Conservation (phyloP, 2,797 vertebrate species). For the Lophius americanus region DNA sequence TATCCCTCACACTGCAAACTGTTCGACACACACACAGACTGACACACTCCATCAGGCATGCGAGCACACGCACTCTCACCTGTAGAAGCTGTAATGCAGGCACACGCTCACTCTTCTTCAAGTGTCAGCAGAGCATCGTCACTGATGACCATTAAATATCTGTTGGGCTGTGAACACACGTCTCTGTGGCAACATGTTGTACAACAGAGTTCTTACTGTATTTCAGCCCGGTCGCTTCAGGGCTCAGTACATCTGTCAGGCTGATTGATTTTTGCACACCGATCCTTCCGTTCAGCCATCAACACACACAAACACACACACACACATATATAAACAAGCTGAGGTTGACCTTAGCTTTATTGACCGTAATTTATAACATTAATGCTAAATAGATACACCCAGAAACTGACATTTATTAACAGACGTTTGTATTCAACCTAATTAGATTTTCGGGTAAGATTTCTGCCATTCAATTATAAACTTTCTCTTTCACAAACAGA, state of each 20-base stretch:
- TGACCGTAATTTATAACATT: background rate
- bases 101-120: background rate
- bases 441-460: background rate
- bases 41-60: background rate
- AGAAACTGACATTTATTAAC: too few relatives aligned
- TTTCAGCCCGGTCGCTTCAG: constrained; percentile 24
- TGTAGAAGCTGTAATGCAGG: constrained; percentile 1
- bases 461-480: background rate
- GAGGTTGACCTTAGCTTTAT: background rate
- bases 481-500: background rate
- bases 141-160: constrained; percentile 47
- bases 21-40: background rate
- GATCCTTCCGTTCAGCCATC: constrained; percentile 11
- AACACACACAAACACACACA: constrained; percentile 8
- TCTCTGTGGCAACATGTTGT: constrained; percentile 34
- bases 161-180: constrained; percentile 29
- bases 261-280: constrained; percentile 21
- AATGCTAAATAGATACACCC: background rate
- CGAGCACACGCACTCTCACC: background rate
- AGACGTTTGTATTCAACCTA: background rate
- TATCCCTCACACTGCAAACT: constrained; percentile 54
- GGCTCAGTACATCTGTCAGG: constrained; percentile 24
- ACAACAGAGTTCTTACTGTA: constrained; percentile 27
- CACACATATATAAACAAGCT: too few relatives aligned
- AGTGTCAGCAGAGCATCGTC: constrained; percentile 18